Base-by-base conservation (phyloP, 2,888 invertebrate species). In the Oxyteleia sp. region DNA sequence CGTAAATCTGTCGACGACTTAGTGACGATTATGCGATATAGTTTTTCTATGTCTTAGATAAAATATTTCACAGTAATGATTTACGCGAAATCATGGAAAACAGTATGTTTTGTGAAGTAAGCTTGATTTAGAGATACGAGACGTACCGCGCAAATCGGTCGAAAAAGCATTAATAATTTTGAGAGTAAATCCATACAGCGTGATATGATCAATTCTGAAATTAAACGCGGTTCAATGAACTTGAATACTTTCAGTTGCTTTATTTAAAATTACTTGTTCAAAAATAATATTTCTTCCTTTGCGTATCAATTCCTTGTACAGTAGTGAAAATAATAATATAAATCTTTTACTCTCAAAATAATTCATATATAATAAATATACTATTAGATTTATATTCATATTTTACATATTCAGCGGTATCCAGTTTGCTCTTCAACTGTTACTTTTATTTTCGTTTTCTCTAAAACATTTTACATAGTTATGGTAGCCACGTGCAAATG, bases 341-440 rank as follows among this genome's bases (percentile, higher is more conserved):
- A 75, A 82, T 74, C 45, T 63, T 82, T 82, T 78, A 81, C 76
- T 84, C 84, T 84, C 74, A 84, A 84, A 84, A 82, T 82, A 84
- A 84, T 76, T 72, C 71, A 64, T 78, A 38, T 81, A 68, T 32
- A 82, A 74, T 84, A 82, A 79, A 82, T 78, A 82, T 82, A 74
- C 35, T 78, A 78, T 78, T 72, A 83, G 74, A 83, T 79, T 83
- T 74, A 68, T 79, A 69, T 79, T 57, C 57, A 64, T 79, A 79
- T 82, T 74, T 84, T 84, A 82, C 78, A 82, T 63, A 71, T 82
- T 43, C 81, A 74, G 57, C 79, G 53, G 66, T 51, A 83, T 72
- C 43, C 63, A 84, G 45, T 71, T 69, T 68, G 43, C 41, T 61
- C 15, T 55, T 68, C 51, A 55, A 63, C 35, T 61, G 15, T 55